Conservation (phyloP, 2,113 vertebrate genomes). For the Melanocharis versteri region DNA sequence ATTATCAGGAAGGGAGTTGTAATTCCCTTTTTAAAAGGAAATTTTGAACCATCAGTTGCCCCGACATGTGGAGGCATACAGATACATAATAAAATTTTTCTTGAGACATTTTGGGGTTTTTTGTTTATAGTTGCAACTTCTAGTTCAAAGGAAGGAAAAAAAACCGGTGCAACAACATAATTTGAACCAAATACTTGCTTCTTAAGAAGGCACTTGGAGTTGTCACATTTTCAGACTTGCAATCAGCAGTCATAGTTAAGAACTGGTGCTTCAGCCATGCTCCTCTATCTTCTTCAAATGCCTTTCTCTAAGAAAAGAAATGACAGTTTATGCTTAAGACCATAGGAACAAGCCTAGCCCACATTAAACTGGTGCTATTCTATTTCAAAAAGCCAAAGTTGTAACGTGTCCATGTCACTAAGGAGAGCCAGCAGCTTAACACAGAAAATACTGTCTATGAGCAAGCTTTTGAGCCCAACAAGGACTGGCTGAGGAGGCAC, state of each 20-base stretch:
- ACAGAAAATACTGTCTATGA: neutral
- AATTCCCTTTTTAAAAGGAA: neutral
- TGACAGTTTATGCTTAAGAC: neutral
- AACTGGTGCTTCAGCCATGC: constrained; percentile 94
- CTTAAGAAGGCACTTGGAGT: constrained; percentile 83
- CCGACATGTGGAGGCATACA: neutral
- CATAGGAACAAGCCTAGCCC: neutral
- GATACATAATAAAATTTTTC: neutral
- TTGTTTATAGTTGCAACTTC: neutral
- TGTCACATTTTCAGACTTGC: constrained; percentile 79
- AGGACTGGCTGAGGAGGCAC: neutral
- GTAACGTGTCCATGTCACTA: neutral
- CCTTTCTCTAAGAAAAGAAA: constrained; percentile 80
- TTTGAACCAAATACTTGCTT: constrained; percentile 76
- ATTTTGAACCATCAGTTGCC: neutral
- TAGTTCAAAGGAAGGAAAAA: neutral
- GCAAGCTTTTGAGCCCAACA: neutral
- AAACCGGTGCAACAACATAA: neutral
- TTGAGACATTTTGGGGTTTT: neutral
- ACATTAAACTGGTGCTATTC: neutral
- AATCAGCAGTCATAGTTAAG: constrained; percentile 89
- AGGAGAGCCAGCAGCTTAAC: neutral
- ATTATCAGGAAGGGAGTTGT: neutral
- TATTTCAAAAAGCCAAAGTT: neutral
- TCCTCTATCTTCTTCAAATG: constrained; percentile 91